Conservation (phyloP, 2,113 vertebrate species). For the Glaucomys volans region DNA sequence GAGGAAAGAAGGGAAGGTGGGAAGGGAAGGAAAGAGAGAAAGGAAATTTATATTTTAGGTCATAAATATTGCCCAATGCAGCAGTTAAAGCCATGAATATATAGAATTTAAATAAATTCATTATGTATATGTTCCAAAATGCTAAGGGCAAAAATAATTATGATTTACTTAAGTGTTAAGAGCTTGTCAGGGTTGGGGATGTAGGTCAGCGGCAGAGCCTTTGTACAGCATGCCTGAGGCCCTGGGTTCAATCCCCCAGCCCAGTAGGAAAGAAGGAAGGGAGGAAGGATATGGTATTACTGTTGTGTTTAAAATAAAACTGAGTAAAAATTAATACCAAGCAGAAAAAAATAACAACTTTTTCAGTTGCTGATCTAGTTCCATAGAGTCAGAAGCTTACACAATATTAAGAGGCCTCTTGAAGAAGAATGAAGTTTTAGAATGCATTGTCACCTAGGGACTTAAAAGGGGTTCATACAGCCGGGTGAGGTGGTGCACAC, state of each 20-base stretch:
- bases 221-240: not conserved
- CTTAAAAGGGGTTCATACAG: not conserved
- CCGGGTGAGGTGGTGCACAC: no score
- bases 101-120: not conserved
- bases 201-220: not conserved
- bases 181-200: not conserved
- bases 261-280: no score
- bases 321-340: not conserved
- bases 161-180: not conserved
- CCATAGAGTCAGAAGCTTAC: not conserved
- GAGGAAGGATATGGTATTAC: not conserved
- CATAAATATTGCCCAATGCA: not conserved
- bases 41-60: not conserved
- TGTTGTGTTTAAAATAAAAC: constrained; percentile 7
- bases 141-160: not conserved
- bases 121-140: not conserved
- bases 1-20: fast-evolving
- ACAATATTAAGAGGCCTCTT: not conserved
- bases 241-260: not conserved
- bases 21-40: not conserved
- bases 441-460: not conserved
- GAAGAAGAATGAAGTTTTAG: not conserved
- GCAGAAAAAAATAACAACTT: not conserved
- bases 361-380: not conserved
- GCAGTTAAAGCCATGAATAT: not conserved